Percentiles rank a stretch among this genome's conserved stretches.
Conservation (phyloP, 92 coral and sea anemone genomes). For the Bergia sp. region DNA sequence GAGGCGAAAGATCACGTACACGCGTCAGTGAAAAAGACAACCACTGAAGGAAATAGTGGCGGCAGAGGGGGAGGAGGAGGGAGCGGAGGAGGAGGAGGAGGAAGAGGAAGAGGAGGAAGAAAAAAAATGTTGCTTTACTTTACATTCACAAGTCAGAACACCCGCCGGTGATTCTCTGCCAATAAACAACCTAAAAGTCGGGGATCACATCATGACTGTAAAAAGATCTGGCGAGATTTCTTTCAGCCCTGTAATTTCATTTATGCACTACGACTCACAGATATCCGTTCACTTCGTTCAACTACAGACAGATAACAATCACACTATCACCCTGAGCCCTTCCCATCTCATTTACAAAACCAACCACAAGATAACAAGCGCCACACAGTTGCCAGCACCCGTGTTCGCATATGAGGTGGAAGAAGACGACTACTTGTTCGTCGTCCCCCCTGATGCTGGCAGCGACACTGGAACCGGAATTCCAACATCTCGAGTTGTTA, state of each 20-base stretch:
- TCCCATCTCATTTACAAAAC: slow-evolving; percentile 78
- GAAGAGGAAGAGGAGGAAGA: too few relatives aligned
- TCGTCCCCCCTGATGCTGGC: slow-evolving; percentile 66
- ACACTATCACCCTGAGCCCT: slow-evolving; percentile 64
- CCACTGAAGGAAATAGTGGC: not conserved
- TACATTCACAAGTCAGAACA: slow-evolving; percentile 68
- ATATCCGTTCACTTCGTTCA: slow-evolving; percentile 60
- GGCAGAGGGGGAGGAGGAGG: slow-evolving; percentile 1
- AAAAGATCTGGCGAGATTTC: slow-evolving; percentile 63
- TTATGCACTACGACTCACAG: slow-evolving; percentile 68
- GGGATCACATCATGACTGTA: slow-evolving; percentile 77
- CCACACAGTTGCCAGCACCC: slow-evolving; percentile 7
- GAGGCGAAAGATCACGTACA: slow-evolving; percentile 64
- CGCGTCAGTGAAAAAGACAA: slow-evolving; percentile 60
- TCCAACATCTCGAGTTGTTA: slow-evolving; percentile 56
- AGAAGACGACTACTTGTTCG: slow-evolving; percentile 67
- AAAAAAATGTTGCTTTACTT: slow-evolving; percentile 81
- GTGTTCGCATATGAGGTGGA: slow-evolving; percentile 39
- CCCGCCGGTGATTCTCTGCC: slow-evolving; percentile 56
- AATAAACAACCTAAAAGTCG: slow-evolving; percentile 67
- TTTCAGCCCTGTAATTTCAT: slow-evolving; percentile 75
- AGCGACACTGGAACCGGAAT: slow-evolving; percentile 41
- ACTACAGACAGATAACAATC: slow-evolving; percentile 63
- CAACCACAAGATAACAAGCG: slow-evolving; percentile 40
- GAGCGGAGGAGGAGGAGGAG: slow-evolving; percentile 12